A percentile compares a stretch with the other conserved stretches of the same genome.
phyloP scores from a whole-genome alignment of 2,113 vertebrate genomes.

The Spizaetus ornatus region DNA sequence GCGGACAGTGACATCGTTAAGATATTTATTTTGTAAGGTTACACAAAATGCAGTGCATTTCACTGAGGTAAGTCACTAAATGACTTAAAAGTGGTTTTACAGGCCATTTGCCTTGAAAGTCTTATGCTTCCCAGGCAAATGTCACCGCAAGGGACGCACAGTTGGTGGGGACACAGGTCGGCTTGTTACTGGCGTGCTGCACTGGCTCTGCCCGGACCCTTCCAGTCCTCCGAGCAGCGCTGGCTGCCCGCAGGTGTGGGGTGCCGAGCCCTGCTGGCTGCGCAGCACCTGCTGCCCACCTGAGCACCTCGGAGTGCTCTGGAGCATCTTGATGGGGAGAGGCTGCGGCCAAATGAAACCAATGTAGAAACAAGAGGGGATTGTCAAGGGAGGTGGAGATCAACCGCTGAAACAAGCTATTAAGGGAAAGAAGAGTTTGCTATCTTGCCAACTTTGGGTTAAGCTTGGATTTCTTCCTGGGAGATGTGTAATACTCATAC shows the following conservation, averaged over 20 bases:
- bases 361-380: neutral
- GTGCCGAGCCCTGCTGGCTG: neutral
- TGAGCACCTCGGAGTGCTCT: neutral
- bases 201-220: neutral
- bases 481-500: neutral
- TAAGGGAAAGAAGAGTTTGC: neutral
- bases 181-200: neutral
- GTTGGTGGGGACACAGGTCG: neutral
- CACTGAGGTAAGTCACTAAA: neutral
- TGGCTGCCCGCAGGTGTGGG: fast-evolving
- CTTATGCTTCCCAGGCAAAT: neutral
- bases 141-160: fast-evolving
- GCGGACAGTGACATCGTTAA: neutral
- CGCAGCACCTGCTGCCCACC: neutral
- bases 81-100: neutral
- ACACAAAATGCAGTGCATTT: neutral
- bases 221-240: neutral
- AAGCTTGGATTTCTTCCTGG: neutral
- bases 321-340: neutral
- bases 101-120: neutral
- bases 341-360: neutral
- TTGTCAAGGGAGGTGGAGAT: neutral
- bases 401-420: neutral
- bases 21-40: neutral
- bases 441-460: neutral